Evolutionary conservation across 2,888 invertebrate genomes (phyloP), one percentile per base, ranked within the genome.

Genomic region (Harpalus rufipes): DNA sequence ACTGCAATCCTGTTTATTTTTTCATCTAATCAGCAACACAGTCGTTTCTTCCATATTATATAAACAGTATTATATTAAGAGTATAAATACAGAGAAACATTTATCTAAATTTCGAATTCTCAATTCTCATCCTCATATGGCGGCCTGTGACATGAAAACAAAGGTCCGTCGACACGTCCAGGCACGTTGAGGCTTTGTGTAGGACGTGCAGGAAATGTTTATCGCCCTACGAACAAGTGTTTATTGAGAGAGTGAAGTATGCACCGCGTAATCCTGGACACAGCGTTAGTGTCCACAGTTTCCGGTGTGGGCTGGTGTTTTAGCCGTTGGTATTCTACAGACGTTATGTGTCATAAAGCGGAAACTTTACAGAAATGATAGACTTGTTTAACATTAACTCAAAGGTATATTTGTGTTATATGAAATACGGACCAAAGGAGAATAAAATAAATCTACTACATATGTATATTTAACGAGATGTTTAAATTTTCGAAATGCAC

Each of bases 161-260:
- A 79, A 39, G 79, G 72, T 74, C 41, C 72, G 18, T 10, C 44
- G 72, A 41, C 18, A 10, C 12, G 44, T 51, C 12, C 44, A 51
- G 44, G 10, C 44, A 51, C 44, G 44, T 51, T 32, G 5, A 12
- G 12, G 44, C 12, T 51, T 51, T 51, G 44, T 51, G 44, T 51
- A 12, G 44, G 44, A 79, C 79, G 79, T 79, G 79, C n/a, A 79
- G 61, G 79, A 58, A 79, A 79, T 79, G 25, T 79, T 79, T 39
- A 79, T 79, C 79, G 61, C 59, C 21, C 12, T 78, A 79, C 59
- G 79, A 39, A 79, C 79, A 79, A 79, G 59, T 79, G 79, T 79
- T 79, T 79, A 74, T 79, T 79, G 79, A 74, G 79, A 58, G 76
- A 41, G 25, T 78, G 59, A 78, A 74, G 72, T 74, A 74, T 74